Evolutionary conservation across 2,797 vertebrate species (phyloP), one percentile per base, ranked within the genome.

Genomic region (Sebastes oblongus): DNA sequence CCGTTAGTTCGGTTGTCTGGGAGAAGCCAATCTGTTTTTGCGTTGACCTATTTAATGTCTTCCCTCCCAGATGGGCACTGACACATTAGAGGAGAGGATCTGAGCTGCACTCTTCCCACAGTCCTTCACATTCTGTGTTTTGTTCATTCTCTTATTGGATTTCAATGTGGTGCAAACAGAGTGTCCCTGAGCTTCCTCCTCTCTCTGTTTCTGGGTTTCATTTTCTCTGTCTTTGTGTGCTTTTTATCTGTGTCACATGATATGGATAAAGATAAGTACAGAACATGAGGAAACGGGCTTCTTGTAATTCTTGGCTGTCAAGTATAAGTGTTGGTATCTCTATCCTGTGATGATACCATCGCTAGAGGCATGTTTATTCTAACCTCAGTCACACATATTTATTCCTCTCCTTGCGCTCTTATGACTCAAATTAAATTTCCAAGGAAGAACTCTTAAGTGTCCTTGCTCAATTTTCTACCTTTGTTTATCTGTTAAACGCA

Each of bases 41-140:
- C 59, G 6, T 61, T 96, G 96, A 96, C 95, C 96, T 96, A 95
- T 95, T 96, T 96, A 85, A 81, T 65, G 52, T 78, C 77, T 78
- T 81, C 75, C 13, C 82, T 90, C 69, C 34, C 65, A 52, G 82
- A 72, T 14, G 24, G 86, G 80, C 60, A 46, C 72, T 83, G 75
- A 34, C 71, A 54, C 75, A 75, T 52, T 27, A n/a, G 66, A 77
- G 66, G 68, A 79, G 67, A 66, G 77, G 55, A 83, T 82, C 75
- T 59, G 66, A 54, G 78, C 88, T 70, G 55, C 67, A 30, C 64
- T 80, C 78, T 86, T 88, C 81, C 75, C 81, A 86, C 86, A 84
- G 56, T 78, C 77, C 73, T 67, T 86, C 75, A 82, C 66, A 75
- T 75, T 85, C 56, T 79, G 30, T 16, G 55, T 87, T 86, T 84